These are phyloP conservation scores for Typhlomys cinereus DNA, from an alignment of 2,113 vertebrate species.

Conservation along the genomic window DNA sequence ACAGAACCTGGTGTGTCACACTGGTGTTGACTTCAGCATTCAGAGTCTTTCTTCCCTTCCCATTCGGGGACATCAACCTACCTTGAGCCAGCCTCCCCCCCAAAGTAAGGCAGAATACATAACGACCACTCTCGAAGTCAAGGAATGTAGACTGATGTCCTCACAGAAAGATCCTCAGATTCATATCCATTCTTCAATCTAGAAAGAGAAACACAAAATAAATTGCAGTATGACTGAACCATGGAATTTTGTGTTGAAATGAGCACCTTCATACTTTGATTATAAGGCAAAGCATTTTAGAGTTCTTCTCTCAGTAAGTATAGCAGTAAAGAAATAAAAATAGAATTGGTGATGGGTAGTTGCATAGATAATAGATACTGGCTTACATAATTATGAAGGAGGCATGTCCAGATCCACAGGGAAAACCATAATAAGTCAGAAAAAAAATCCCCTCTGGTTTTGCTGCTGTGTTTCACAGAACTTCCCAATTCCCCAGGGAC, in stretches of 20 bases:
- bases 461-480: background rate
- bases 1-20: background rate
- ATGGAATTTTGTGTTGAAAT: background rate
- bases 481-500: background rate
- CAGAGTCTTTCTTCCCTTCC: background rate
- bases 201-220: background rate
- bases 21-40: background rate
- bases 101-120: background rate
- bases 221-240: background rate
- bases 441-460: background rate
- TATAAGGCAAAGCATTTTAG: background rate
- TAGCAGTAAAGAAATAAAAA: background rate
- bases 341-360: background rate
- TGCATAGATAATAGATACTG: background rate
- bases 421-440: background rate
- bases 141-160: background rate
- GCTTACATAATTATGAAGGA: background rate
- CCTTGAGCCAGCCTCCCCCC: background rate
- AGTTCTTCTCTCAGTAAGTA: background rate
- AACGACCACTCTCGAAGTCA: background rate
- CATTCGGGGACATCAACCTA: background rate
- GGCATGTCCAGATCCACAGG: background rate
- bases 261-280: background rate
- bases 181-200: background rate
- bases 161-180: background rate